Percentiles rank a stretch among this genome's conserved stretches.
Evolutionary conservation across 2,888 invertebrate genomes (phyloP).

Genomic region (Perdita meconis): DNA sequence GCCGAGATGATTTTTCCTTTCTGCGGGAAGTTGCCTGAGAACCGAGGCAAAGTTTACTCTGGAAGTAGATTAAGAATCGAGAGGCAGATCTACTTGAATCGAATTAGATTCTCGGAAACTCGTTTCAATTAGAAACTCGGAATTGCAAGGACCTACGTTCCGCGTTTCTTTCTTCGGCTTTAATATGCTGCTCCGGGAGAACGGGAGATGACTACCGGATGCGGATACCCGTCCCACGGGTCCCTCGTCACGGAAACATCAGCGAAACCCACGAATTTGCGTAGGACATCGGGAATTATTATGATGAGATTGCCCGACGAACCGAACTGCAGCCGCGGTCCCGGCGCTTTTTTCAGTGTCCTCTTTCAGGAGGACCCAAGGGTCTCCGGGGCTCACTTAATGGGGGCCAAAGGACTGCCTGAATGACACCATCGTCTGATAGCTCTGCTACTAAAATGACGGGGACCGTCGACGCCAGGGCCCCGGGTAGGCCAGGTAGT

Average conservation of each 20-base stretch:
- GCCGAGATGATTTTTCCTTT: no score
- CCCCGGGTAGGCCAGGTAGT: slow-evolving; percentile 61
- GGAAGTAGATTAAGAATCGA: no score
- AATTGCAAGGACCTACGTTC: neutral
- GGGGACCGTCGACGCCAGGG: slow-evolving; percentile 15
- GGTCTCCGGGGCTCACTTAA: slow-evolving; percentile 60
- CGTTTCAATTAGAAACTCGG: no score
- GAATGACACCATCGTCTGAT: slow-evolving; percentile 67
- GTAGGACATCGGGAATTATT: slow-evolving; percentile 66
- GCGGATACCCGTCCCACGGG: slow-evolving; percentile 41
- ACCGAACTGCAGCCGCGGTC: slow-evolving; percentile 18
- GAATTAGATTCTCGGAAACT: no score
- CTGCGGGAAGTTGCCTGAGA: no score
- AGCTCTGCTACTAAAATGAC: slow-evolving; percentile 29
- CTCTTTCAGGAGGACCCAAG: slow-evolving; percentile 38
- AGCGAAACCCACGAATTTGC: slow-evolving; percentile 68
- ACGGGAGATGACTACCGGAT: slow-evolving; percentile 48
- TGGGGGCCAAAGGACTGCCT: slow-evolving; percentile 57
- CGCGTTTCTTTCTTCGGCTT: neutral
- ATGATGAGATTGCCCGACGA: slow-evolving; percentile 46
- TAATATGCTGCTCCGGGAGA: neutral
- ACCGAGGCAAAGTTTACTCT: no score
- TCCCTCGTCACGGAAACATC: slow-evolving; percentile 30
- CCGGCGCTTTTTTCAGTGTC: slow-evolving; percentile 23
- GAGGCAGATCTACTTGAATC: no score